Evolutionary conservation across 2,797 vertebrate species (phyloP).

Genomic region (Gallinago nigripennis): DNA sequence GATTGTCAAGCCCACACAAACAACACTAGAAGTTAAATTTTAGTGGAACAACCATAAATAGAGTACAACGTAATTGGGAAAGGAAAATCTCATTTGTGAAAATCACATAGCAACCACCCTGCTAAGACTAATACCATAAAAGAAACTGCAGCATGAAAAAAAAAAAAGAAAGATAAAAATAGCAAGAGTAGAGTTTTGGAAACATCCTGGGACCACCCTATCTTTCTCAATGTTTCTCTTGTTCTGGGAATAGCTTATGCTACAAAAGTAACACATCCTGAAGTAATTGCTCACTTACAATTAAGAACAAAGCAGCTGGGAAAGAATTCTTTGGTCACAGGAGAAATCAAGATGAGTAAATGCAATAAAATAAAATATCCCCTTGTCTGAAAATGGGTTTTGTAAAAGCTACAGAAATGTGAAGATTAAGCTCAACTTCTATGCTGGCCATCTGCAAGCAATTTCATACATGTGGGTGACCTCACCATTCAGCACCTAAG

Average conservation of each 20-base stretch:
- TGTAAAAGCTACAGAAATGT: slow-evolving; percentile 21
- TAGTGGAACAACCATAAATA: slow-evolving; percentile 47
- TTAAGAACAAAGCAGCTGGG: slow-evolving; percentile 46
- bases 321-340: slow-evolving; percentile 33
- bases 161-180: background rate
- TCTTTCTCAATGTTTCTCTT: background rate
- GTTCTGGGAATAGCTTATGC: background rate
- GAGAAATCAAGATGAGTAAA: slow-evolving; percentile 61
- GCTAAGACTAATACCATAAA: background rate
- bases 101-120: background rate
- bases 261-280: slow-evolving; percentile 42
- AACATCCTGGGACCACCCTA: background rate
- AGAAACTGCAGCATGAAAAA: background rate
- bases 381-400: slow-evolving; percentile 20
- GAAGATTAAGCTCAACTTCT: slow-evolving; percentile 13
- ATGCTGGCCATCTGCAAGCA: slow-evolving; percentile 44
- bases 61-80: slow-evolving; percentile 40
- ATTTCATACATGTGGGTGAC: slow-evolving; percentile 31
- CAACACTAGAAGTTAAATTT: slow-evolving; percentile 43
- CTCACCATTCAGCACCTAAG: slow-evolving; percentile 6
- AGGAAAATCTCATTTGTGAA: slow-evolving; percentile 17
- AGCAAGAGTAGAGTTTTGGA: background rate
- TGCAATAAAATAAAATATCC: slow-evolving; percentile 45
- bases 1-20: slow-evolving; percentile 50
- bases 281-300: slow-evolving; percentile 60